These are phyloP conservation scores for Kryptolebias marmoratus DNA, from an alignment of 2,113 vertebrate species.

Conservation along the genomic window DNA sequence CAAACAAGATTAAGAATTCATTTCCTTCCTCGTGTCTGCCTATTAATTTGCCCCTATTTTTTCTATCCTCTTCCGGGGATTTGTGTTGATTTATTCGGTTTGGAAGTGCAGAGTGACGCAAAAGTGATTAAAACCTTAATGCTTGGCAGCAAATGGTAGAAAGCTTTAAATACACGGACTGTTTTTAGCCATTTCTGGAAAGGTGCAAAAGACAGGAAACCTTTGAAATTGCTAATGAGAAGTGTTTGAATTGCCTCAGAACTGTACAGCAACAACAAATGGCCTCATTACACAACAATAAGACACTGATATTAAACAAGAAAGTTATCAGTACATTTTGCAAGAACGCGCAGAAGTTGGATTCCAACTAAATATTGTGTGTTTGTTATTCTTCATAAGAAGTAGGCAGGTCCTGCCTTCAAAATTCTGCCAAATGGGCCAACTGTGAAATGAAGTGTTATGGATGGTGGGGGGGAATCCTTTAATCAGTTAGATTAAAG, in stretches of 20 bases:
- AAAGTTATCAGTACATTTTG: neutral
- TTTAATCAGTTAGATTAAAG: conserved; percentile 72
- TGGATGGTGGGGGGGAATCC: conserved; percentile 11
- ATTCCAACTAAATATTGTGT: conserved; percentile 8
- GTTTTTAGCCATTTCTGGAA: conserved; percentile 28
- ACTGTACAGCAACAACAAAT: conserved; percentile 8
- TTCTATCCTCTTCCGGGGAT: conserved; percentile 59
- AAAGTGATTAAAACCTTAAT: conserved; percentile 49
- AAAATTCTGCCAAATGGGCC: conserved; percentile 29
- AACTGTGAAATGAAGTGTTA: conserved; percentile 63
- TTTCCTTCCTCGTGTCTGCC: conserved; percentile 71
- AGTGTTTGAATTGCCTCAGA: neutral
- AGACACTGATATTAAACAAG: neutral
- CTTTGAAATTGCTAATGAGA: conserved; percentile 6
- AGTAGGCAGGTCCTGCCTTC: conserved; percentile 4
- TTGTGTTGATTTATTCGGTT: conserved; percentile 55
- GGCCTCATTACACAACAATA: neutral
- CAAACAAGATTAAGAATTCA: conserved; percentile 69
- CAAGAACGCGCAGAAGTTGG: neutral
- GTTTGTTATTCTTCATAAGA: neutral
- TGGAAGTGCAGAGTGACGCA: conserved; percentile 36
- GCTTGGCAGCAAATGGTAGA: conserved; percentile 40
- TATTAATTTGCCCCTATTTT: conserved; percentile 56
- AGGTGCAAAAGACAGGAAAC: conserved; percentile 15
- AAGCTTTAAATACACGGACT: conserved; percentile 21